phyloP scores from a whole-genome alignment of 1,140 invertebrate species.

The Listronotus bonariensis region DNA sequence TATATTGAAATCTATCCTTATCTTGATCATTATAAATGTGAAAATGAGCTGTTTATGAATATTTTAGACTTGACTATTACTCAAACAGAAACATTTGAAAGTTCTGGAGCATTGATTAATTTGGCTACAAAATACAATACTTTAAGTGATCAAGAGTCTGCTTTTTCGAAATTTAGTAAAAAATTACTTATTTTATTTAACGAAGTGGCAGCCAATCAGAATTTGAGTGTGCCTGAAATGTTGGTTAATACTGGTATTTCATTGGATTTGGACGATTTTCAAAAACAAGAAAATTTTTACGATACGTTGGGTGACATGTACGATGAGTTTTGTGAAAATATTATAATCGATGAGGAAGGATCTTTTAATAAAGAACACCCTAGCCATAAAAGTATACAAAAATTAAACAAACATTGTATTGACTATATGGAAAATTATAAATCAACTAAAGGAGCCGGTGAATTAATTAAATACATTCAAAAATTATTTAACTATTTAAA shows the following conservation, averaged over 20 bases:
- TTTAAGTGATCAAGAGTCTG: conserved; percentile 26
- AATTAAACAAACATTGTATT: conserved; percentile 39
- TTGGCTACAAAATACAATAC: conserved; percentile 38
- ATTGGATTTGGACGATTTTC: conserved; percentile 39
- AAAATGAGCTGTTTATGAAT: conserved; percentile 44
- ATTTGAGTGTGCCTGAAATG: conserved; percentile 38
- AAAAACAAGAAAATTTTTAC: conserved; percentile 38
- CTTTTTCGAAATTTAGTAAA: conserved; percentile 42
- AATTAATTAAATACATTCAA: conserved; percentile 52
- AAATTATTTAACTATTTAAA: conserved; percentile 57
- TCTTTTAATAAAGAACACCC: conserved; percentile 46
- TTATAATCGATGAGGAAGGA: conserved; percentile 33
- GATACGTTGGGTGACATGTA: conserved; percentile 34
- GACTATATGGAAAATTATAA: conserved; percentile 17
- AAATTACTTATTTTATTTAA: conserved; percentile 35
- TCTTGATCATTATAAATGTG: conserved; percentile 35
- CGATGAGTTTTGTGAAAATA: conserved; percentile 36
- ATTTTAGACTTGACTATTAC: conserved; percentile 47
- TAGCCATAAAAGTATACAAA: conserved; percentile 40
- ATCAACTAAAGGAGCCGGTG: neutral
- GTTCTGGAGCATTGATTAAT: conserved; percentile 37
- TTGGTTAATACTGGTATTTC: conserved; percentile 34
- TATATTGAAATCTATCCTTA: conserved; percentile 19
- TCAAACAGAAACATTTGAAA: conserved; percentile 32
- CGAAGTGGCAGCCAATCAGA: conserved; percentile 26